Percentiles rank a stretch among this genome's conserved stretches.
Evolutionary conservation across 2,113 vertebrate species (phyloP).

Genomic region (chimpanzee (Pan troglodytes)): DNA sequence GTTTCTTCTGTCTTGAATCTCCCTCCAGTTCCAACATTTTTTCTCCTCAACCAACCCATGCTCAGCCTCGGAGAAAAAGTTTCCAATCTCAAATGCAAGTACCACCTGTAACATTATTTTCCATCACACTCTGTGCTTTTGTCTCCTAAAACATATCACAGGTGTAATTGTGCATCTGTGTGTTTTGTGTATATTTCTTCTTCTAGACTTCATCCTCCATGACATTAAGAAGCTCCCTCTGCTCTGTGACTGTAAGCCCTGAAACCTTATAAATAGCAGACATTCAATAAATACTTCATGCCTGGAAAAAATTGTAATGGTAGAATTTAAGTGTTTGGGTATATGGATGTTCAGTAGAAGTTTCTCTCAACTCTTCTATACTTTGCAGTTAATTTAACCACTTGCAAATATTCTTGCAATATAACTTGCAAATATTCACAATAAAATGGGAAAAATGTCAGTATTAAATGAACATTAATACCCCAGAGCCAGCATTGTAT

Average conservation of each 20-base stretch:
- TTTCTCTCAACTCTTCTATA: neutral
- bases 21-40: neutral
- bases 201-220: neutral
- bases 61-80: neutral
- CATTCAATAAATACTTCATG: neutral
- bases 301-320: neutral
- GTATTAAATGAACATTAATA: neutral
- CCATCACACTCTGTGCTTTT: neutral
- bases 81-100: neutral
- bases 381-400: neutral
- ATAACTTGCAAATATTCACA: neutral
- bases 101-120: neutral
- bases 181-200: neutral
- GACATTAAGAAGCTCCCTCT: neutral
- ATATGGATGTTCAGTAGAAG: neutral
- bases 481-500: neutral
- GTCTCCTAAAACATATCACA: neutral
- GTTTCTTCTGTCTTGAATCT: neutral
- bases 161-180: neutral
- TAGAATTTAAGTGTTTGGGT: neutral
- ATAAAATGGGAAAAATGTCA: neutral
- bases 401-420: too few species aligned
- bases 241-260: neutral
- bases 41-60: neutral
- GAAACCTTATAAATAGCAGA: neutral